A percentile compares a stretch with the other conserved stretches of the same genome.
Conservation (phyloP, 2,888 invertebrate genomes). For the Hesperia comma region DNA sequence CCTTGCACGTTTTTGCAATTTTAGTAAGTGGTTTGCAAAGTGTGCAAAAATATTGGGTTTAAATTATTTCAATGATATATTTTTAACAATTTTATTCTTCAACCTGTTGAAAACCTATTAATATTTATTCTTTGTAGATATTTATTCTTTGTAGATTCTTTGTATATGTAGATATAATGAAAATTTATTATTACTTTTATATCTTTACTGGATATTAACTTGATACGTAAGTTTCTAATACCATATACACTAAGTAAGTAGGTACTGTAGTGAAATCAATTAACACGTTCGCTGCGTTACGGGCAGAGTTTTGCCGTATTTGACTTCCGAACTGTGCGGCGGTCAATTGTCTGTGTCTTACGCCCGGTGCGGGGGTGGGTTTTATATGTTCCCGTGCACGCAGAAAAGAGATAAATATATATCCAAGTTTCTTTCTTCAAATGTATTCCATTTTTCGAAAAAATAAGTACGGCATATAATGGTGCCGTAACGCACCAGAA, state of each 20-base stretch:
- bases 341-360: too few species aligned
- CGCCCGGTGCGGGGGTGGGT: too few species aligned
- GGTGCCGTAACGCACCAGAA: too few species aligned
- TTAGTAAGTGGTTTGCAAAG: not conserved
- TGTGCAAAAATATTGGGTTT: not conserved
- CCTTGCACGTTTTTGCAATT: too few species aligned
- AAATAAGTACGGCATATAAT: too few species aligned
- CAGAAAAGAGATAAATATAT: too few species aligned
- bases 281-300: too few species aligned
- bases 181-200: conserved; percentile 5
- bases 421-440: too few species aligned
- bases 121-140: conserved; percentile 15
- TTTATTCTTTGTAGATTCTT: not conserved
- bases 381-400: too few species aligned
- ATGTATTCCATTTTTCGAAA: too few species aligned
- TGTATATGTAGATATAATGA: not conserved
- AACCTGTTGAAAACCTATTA: not conserved
- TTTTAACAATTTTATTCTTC: conserved; percentile 14
- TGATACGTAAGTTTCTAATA: conserved; percentile 3
- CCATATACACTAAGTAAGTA: conserved; percentile 11
- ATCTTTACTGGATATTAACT: not conserved
- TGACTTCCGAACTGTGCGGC: too few species aligned
- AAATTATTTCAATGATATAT: not conserved
- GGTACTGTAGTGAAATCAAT: conserved; percentile 11
- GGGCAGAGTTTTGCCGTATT: too few species aligned